These are phyloP conservation scores for Caenorhabditis doughertyi DNA, from an alignment of 2,888 invertebrate genomes.

Conservation along the genomic window DNA sequence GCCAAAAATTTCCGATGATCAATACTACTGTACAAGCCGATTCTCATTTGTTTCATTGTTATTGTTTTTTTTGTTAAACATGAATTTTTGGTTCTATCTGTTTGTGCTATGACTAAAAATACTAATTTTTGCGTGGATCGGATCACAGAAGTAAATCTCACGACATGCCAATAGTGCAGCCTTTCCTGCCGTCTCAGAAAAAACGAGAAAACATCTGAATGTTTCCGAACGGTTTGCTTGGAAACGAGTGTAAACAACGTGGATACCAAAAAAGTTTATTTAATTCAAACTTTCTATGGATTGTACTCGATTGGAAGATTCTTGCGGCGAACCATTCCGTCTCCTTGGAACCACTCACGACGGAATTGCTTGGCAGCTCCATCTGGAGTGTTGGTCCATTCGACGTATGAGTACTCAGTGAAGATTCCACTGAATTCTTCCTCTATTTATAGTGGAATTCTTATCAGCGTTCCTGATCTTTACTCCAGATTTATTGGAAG, in stretches of 20 bases:
- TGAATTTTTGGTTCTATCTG: too few relatives aligned
- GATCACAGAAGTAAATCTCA: too few relatives aligned
- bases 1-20: slow-evolving; percentile 55
- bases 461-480: background rate
- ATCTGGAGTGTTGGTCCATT: slow-evolving; percentile 74
- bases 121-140: too few relatives aligned
- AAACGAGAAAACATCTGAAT: too few relatives aligned
- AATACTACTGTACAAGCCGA: slow-evolving; percentile 17
- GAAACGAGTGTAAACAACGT: too few relatives aligned
- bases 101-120: too few relatives aligned
- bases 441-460: background rate
- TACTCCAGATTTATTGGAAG: background rate
- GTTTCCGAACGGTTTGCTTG: too few relatives aligned
- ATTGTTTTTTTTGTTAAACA: slow-evolving; percentile 24
- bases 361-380: slow-evolving; percentile 75
- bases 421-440: too few relatives aligned
- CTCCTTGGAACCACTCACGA: slow-evolving; percentile 78
- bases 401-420: slow-evolving; percentile 33
- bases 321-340: slow-evolving; percentile 75
- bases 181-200: too few relatives aligned
- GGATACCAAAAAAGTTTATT: too few relatives aligned
- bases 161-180: too few relatives aligned
- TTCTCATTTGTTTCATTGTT: slow-evolving; percentile 28
- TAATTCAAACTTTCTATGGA: too few relatives aligned
- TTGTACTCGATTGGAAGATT: slow-evolving; percentile 68